A percentile compares a stretch with the other conserved stretches of the same genome.
phyloP scores from a whole-genome alignment of 92 coral and sea anemone species.

The Heteractis magnifica region DNA sequence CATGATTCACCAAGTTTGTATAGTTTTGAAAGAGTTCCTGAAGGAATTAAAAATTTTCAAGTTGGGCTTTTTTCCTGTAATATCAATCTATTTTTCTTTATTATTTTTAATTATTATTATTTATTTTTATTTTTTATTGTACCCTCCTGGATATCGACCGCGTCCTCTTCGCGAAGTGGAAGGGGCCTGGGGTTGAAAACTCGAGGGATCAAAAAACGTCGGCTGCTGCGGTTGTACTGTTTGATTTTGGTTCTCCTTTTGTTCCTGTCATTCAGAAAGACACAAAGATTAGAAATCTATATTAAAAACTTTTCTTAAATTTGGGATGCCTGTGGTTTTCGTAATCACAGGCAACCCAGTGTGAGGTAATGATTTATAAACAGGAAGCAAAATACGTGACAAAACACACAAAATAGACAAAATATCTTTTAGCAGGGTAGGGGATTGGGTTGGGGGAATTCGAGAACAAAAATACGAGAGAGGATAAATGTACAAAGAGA shows the following conservation, averaged over 20 bases:
- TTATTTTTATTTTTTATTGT: not conserved
- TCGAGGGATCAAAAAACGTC: not conserved
- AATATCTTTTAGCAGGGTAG: too few species aligned
- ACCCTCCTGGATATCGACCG: slow-evolving; percentile 2
- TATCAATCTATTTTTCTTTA: not conserved
- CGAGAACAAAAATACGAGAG: not conserved
- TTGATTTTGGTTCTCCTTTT: not conserved
- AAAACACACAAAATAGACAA: not conserved
- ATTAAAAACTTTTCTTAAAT: not conserved
- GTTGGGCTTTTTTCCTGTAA: not conserved
- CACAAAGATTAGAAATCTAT: not conserved
- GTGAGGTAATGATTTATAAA: not conserved
- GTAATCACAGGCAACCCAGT: not conserved
- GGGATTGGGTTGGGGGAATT: too few species aligned
- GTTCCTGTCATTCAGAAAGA: not conserved
- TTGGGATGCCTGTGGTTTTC: not conserved
- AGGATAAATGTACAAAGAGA: not conserved
- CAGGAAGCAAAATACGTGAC: not conserved
- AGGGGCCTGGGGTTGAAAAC: not conserved
- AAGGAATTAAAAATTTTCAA: not conserved
- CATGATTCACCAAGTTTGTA: not conserved
- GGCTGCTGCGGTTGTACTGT: not conserved
- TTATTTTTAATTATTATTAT: not conserved
- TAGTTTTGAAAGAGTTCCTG: not conserved
- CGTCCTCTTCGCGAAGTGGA: not conserved